Percentiles rank a stretch among this genome's conserved stretches.
Evolutionary conservation across 1,140 invertebrate genomes (phyloP).

Genomic region (Drosophila pruinosa): DNA sequence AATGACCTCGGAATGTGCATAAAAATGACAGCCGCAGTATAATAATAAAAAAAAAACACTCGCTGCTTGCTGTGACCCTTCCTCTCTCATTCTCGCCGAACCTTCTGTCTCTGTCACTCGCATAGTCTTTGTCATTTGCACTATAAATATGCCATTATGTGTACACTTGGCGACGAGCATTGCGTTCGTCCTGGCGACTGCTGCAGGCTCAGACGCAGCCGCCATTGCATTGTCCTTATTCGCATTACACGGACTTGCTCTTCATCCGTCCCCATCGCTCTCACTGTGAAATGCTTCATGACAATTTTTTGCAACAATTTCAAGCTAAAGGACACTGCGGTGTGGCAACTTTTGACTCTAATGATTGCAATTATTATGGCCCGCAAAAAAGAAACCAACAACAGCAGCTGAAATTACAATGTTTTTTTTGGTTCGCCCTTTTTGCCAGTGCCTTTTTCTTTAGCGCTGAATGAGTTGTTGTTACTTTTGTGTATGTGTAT

Average conservation of each 20-base stretch:
- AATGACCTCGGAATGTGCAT: constrained; percentile 64
- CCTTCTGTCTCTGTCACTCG: neutral
- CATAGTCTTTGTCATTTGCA: constrained; percentile 30
- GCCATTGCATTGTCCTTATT: constrained; percentile 53
- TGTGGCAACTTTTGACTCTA: constrained; percentile 80
- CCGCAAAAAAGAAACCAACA: constrained; percentile 52
- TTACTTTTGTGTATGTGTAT: constrained; percentile 5
- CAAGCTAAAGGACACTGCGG: constrained; percentile 76
- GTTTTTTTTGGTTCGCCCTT: constrained; percentile 39
- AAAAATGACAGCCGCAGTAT: constrained; percentile 48
- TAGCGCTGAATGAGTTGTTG: constrained; percentile 44
- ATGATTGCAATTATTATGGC: constrained; percentile 80
- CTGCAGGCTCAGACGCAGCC: constrained; percentile 39
- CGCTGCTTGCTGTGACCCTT: neutral
- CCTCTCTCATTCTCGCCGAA: neutral
- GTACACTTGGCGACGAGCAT: constrained; percentile 61
- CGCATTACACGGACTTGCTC: constrained; percentile 34
- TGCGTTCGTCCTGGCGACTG: constrained; percentile 49
- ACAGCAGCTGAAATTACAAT: constrained; percentile 61
- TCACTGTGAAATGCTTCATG: neutral
- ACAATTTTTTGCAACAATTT: constrained; percentile 49
- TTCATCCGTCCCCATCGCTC: constrained; percentile 9
- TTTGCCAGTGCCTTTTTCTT: constrained; percentile 26
- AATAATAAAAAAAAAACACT: constrained; percentile 30
- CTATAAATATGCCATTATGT: constrained; percentile 79